Conservation (phyloP, 2,888 invertebrate species). For the Melieria picta region DNA sequence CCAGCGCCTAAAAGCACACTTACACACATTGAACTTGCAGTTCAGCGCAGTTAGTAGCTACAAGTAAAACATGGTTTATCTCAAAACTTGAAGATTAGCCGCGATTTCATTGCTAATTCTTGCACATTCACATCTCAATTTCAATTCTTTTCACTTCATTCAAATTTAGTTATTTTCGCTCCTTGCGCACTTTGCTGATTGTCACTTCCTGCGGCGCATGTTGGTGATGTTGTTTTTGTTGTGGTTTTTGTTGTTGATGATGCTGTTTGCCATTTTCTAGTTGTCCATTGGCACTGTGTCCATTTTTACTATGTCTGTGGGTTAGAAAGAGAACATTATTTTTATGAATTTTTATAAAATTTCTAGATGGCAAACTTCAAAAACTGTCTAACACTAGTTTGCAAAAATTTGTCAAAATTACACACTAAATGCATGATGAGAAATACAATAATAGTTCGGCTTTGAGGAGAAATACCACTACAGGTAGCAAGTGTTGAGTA, state of each 20-base stretch:
- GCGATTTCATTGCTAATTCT: not conserved
- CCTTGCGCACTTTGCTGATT: conserved; percentile 10
- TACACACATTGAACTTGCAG: conserved; percentile 46
- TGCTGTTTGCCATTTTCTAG: conserved; percentile 32
- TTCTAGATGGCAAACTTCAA: no score
- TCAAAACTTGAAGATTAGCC: no score
- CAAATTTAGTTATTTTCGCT: conserved; percentile 5
- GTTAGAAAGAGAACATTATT: not conserved
- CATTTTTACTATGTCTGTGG: conserved; percentile 60
- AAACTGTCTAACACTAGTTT: no score
- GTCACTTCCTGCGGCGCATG: conserved; percentile 50
- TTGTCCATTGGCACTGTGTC: conserved; percentile 43
- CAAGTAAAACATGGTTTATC: no score
- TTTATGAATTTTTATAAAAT: no score
- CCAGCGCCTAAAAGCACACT: conserved; percentile 46
- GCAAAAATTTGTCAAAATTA: no score
- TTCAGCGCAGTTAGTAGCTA: not conserved
- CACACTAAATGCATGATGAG: no score
- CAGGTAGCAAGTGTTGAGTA: no score
- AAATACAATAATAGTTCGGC: no score
- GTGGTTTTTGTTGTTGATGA: conserved; percentile 43
- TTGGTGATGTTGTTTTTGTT: conserved; percentile 44
- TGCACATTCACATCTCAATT: not conserved
- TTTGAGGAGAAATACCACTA: no score
- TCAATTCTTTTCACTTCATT: not conserved